Conservation (phyloP, 1,140 invertebrate species). For the Heliothis subflexa region DNA sequence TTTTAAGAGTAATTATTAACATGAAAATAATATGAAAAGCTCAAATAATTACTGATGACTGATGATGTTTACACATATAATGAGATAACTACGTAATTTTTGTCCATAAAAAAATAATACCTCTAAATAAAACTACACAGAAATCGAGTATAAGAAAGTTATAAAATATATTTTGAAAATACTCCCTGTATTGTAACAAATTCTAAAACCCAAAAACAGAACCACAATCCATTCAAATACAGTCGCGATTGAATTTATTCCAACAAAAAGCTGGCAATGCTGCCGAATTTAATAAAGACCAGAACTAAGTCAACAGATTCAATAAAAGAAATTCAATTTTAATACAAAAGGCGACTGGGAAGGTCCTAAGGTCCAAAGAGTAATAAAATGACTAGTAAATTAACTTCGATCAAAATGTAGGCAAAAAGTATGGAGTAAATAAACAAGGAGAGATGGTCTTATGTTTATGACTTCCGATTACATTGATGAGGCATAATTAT, state of each 20-base stretch:
- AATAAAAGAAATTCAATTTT: constrained; percentile 69
- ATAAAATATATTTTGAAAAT: background rate
- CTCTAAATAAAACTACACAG: too few species aligned
- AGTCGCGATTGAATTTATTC: constrained; percentile 31
- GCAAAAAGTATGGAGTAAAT: constrained; percentile 74
- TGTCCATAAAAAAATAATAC: too few species aligned
- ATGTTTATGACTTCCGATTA: constrained; percentile 18
- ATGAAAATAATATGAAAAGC: too few species aligned
- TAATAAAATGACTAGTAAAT: constrained; percentile 72
- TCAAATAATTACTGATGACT: too few species aligned
- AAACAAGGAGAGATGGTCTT: constrained; percentile 52
- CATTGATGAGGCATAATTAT: background rate
- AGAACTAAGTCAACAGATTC: constrained; percentile 61
- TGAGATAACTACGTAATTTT: too few species aligned
- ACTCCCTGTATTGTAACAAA: background rate
- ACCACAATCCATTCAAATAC: constrained; percentile 16
- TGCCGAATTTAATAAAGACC: constrained; percentile 44
- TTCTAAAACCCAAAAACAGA: background rate
- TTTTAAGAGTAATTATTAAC: too few species aligned
- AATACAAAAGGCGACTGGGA: constrained; percentile 59
- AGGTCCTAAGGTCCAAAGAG: constrained; percentile 28
- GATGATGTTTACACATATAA: too few species aligned
- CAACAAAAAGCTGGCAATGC: constrained; percentile 33
- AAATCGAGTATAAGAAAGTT: too few species aligned
- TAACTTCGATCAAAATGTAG: constrained; percentile 66